phyloP scores from a whole-genome alignment of 1,140 invertebrate genomes.

The Probaryconus sp. region DNA sequence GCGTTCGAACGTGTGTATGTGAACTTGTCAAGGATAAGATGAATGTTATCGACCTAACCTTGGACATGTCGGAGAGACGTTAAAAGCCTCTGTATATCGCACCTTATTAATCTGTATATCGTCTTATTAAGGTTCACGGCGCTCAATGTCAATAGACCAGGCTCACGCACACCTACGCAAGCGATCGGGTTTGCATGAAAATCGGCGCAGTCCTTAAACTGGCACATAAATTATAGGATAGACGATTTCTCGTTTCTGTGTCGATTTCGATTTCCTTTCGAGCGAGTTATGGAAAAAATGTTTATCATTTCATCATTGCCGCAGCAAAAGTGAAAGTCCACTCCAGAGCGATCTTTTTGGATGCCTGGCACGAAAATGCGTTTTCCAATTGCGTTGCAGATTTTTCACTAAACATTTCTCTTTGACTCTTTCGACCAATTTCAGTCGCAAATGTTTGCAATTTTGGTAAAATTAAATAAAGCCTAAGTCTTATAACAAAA shows the following conservation, averaged over 20 bases:
- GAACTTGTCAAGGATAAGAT: constrained; percentile 64
- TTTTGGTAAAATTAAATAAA: too few relatives aligned
- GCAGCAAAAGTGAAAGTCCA: constrained; percentile 2
- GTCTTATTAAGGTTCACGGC: constrained; percentile 27
- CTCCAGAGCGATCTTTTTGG: neutral
- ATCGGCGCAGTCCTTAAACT: neutral
- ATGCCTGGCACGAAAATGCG: neutral
- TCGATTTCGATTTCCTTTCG: neutral
- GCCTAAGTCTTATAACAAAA: too few relatives aligned
- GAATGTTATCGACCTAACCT: constrained; percentile 59
- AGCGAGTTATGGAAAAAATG: neutral
- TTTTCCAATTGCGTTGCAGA: too few relatives aligned
- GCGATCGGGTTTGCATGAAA: neutral
- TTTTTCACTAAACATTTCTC: too few relatives aligned
- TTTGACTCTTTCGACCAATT: too few relatives aligned
- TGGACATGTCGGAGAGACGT: constrained; percentile 17
- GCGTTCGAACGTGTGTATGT: constrained; percentile 36
- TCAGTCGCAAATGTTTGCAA: too few relatives aligned
- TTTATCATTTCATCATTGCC: constrained; percentile 1
- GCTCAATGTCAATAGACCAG: constrained; percentile 34
- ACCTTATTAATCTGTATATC: constrained; percentile 26
- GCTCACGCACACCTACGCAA: constrained; percentile 5
- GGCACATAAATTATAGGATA: too few relatives aligned
- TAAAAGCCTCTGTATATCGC: constrained; percentile 33
- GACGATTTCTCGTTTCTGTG: neutral